Percentiles rank a stretch among this genome's conserved stretches.
These are phyloP conservation scores for Siniperca scherzeri DNA, from an alignment of 2,797 vertebrate species.

Conservation along the genomic window DNA sequence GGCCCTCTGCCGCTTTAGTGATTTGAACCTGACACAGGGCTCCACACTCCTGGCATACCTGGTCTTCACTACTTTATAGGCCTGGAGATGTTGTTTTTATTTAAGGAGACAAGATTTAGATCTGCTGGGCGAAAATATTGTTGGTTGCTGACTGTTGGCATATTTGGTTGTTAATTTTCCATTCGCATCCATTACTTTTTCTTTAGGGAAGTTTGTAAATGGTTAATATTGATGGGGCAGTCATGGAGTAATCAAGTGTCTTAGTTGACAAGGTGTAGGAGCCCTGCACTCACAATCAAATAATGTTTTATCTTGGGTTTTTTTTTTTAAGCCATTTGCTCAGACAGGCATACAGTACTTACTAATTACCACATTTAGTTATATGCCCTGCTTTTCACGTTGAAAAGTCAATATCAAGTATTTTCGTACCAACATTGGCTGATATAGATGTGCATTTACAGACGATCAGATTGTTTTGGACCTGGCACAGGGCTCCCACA, in stretches of 20 bases:
- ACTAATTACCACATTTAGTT: background rate
- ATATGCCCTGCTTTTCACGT: background rate
- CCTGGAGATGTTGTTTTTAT: background rate
- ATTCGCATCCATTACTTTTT: background rate
- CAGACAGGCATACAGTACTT: background rate
- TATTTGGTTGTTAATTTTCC: background rate
- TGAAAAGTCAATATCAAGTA: background rate
- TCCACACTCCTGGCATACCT: conserved; percentile 32
- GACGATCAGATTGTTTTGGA: background rate
- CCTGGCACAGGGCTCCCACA: background rate
- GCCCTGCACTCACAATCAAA: background rate
- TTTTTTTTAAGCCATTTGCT: background rate
- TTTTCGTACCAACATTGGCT: background rate
- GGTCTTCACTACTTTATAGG: background rate
- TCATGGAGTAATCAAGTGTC: background rate
- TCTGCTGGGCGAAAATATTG: background rate
- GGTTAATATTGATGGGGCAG: background rate
- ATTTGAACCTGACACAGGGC: conserved; percentile 27
- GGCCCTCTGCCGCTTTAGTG: background rate
- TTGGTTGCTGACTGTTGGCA: background rate
- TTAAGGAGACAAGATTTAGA: too few relatives aligned
- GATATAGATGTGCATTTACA: background rate
- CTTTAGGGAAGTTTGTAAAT: background rate
- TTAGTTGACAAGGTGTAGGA: background rate
- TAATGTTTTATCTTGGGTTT: background rate